Evolutionary conservation across 2,113 vertebrate genomes (phyloP).

Genomic region (Chloropsis cyanopogon): DNA sequence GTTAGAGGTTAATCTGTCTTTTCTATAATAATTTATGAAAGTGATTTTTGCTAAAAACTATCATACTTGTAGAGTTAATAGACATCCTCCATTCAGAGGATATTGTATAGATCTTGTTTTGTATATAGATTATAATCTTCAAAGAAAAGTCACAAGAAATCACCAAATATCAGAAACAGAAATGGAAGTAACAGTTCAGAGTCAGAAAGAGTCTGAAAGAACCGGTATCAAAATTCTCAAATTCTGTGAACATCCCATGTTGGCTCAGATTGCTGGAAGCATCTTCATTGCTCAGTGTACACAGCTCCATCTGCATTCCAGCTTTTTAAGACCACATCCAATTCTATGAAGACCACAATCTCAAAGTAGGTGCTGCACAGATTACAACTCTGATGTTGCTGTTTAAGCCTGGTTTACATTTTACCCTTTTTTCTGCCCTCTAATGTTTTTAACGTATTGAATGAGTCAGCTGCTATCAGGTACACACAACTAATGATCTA

Average conservation of each 20-base stretch:
- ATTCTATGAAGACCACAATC: not conserved
- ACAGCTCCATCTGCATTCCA: not conserved
- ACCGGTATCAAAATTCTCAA: not conserved
- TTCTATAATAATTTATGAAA: not conserved
- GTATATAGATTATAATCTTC: not conserved
- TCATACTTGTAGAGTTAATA: not conserved
- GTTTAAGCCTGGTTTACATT: not conserved
- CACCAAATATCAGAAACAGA: not conserved
- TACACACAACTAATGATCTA: not conserved
- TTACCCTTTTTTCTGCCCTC: not conserved
- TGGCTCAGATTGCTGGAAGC: not conserved
- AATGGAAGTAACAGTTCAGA: not conserved
- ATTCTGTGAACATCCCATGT: not conserved
- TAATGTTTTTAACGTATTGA: not conserved
- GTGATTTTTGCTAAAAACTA: not conserved
- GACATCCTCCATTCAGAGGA: not conserved
- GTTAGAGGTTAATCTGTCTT: not conserved
- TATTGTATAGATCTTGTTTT: not conserved
- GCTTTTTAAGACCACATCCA: not conserved
- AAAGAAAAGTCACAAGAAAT: not conserved
- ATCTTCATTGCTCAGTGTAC: rapidly evolving
- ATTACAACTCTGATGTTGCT: not conserved
- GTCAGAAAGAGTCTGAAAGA: not conserved
- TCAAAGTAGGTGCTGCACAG: not conserved
- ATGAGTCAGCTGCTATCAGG: not conserved